Evolutionary conservation across 2,888 invertebrate species (phyloP), one percentile per base, ranked within the genome.

Genomic region (Sycophila texana): DNA sequence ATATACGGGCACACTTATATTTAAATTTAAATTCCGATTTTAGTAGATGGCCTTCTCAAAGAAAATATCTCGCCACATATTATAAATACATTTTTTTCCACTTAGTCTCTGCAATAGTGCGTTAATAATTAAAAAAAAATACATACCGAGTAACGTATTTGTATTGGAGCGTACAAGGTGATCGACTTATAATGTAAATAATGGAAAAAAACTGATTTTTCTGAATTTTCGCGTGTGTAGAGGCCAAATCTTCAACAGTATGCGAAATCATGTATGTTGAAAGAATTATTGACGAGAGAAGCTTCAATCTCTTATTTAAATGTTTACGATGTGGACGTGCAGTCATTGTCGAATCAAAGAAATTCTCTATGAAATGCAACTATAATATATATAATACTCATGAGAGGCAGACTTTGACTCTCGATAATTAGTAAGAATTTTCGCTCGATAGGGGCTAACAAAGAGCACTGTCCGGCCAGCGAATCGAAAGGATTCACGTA

Each of bases 201-300:
- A 74, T 72, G 72, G 49, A 67, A 53, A 71, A 71, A 79, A 74
- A 66, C 63, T 74, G 70, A 55, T 70, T 74, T 79, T 78, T 49
- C 60, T 26, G 26, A 26, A 2, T 74, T 55, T 13, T 55, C 16
- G 26, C 26, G 47, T 61, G 55, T 1, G n/a, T 47, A 20, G 63
- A 60, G 49, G n/a, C 30, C 18, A 65, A 65, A 71, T 71, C 58
- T 63, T 66, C 58, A 58, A 71, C 61, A 65, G n/a, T 14, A 55
- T 57, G 30, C 22, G 26, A 39, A 63, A 13, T 47, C 63, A 63
- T 26, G 26, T 26, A 3, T 63, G 55, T 63, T 68, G 63, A 13
- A 30, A 30, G 65, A 61, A 65, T 39, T 53, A 12, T 0, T 14
- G 49, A 51, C 51, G 60, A 39, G 58, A 66, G n/a, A 30, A 18